Percentiles rank a stretch among this genome's conserved stretches.
Evolutionary conservation across 1,140 invertebrate genomes (phyloP).

Genomic region (Cataglyphis hispanica): DNA sequence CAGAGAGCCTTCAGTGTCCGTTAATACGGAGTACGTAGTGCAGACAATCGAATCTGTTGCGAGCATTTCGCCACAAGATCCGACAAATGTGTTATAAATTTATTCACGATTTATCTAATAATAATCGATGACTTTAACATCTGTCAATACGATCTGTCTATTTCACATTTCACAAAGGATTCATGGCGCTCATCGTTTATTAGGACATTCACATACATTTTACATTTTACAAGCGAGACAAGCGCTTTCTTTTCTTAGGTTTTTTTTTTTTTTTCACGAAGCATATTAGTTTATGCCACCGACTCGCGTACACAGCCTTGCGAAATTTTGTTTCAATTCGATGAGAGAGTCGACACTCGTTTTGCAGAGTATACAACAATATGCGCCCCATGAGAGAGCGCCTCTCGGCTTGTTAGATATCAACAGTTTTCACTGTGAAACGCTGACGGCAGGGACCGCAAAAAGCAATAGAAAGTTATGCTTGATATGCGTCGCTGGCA

Average conservation of each 20-base stretch:
- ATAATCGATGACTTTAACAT: constrained; percentile 23
- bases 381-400: constrained; percentile 46
- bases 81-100: background rate
- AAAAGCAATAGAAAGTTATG: constrained; percentile 75
- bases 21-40: background rate
- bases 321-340: constrained; percentile 52
- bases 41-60: background rate
- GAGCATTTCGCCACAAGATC: background rate
- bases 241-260: background rate
- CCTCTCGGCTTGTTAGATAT: constrained; percentile 41
- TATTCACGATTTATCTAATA: background rate
- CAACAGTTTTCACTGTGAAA: constrained; percentile 67
- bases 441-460: constrained; percentile 36
- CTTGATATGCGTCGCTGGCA: constrained; percentile 71
- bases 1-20: background rate
- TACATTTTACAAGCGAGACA: background rate
- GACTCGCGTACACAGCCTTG: background rate
- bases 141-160: constrained; percentile 1
- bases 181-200: background rate
- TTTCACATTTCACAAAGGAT: background rate
- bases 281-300: background rate
- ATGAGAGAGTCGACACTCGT: constrained; percentile 23
- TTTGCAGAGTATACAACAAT: constrained; percentile 51
- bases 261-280: background rate
- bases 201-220: constrained; percentile 6